A percentile compares a stretch with the other conserved stretches of the same genome.
These are phyloP conservation scores for Delichon dasypus DNA, from an alignment of 2,797 vertebrate genomes.

Conservation along the genomic window DNA sequence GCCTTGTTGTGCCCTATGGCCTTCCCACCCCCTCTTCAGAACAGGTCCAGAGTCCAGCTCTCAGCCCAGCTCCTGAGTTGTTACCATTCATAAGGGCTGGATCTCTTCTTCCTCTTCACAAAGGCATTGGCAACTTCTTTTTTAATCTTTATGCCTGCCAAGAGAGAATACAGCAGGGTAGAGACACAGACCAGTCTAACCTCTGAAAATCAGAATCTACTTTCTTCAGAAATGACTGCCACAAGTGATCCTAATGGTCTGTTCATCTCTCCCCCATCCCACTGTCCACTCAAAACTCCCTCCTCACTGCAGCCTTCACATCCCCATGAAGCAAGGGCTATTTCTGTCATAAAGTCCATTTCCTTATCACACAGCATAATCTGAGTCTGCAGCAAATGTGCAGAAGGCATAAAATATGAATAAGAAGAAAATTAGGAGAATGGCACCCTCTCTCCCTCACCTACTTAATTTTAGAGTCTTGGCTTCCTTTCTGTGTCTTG, in stretches of 20 bases:
- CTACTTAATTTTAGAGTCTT: neutral
- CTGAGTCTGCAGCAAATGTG: neutral
- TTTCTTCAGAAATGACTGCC: neutral
- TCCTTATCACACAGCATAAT: neutral
- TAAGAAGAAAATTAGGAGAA: neutral
- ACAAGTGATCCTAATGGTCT: neutral
- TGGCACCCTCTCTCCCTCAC: neutral
- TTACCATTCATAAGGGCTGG: conserved; percentile 64
- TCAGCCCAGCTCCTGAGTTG: neutral
- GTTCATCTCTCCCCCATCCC: neutral
- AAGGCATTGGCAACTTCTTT: conserved; percentile 61
- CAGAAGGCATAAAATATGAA: neutral
- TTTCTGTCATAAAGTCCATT: neutral
- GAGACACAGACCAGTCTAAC: neutral
- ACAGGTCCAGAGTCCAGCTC: neutral
- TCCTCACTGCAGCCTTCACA: neutral
- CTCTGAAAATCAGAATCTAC: neutral
- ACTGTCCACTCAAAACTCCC: neutral
- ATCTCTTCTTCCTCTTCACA: conserved; percentile 68
- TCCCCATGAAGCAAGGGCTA: neutral
- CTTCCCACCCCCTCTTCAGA: neutral
- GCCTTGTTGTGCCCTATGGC: neutral
- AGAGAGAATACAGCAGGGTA: neutral
- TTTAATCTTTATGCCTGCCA: conserved; percentile 54
- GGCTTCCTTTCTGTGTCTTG: neutral